Conservation (phyloP, 2,113 vertebrate species). For the Oenanthe melanoleuca region DNA sequence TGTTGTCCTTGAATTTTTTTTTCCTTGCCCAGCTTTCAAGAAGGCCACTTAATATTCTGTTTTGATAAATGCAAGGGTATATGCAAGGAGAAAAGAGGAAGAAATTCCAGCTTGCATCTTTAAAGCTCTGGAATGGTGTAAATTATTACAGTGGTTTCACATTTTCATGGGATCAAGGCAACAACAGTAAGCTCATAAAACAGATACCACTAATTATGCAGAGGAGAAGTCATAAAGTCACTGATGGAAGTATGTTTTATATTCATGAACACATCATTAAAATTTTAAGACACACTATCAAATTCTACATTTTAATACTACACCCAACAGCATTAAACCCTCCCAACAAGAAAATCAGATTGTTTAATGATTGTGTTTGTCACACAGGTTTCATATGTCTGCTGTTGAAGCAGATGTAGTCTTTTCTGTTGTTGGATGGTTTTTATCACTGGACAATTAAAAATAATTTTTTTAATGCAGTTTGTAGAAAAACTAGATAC, state of each 20-base stretch:
- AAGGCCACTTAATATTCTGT: neutral
- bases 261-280: constrained; percentile 88
- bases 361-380: constrained; percentile 80
- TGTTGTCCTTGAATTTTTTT: neutral
- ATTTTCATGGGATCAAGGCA: constrained; percentile 83
- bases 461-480: constrained; percentile 45
- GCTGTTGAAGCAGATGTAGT: constrained; percentile 68
- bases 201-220: constrained; percentile 87
- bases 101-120: constrained; percentile 62
- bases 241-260: constrained; percentile 82
- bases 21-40: neutral
- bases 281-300: constrained; percentile 84
- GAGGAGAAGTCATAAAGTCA: constrained; percentile 83
- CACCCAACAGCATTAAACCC: constrained; percentile 77
- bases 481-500: neutral
- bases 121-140: constrained; percentile 75
- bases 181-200: constrained; percentile 86
- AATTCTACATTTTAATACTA: constrained; percentile 85
- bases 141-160: constrained; percentile 84
- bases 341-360: constrained; percentile 84
- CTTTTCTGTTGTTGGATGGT: constrained; percentile 49
- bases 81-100: constrained; percentile 3
- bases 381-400: constrained; percentile 81
- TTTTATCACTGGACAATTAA: constrained; percentile 64
- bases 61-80: neutral